Evolutionary conservation across 2,888 invertebrate genomes (phyloP).

Genomic region (Copidosoma aretas): DNA sequence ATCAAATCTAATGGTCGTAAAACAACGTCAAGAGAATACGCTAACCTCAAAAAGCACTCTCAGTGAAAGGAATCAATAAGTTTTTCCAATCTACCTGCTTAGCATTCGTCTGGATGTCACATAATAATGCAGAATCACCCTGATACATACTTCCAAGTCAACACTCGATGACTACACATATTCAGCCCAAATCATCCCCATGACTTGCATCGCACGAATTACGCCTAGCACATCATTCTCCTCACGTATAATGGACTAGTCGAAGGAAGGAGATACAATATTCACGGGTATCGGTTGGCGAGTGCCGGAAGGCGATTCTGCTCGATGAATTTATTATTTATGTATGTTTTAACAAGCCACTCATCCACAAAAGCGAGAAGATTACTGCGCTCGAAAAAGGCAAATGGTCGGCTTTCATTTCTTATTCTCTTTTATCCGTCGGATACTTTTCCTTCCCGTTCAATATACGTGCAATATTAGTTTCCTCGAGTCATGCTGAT

Average conservation of each 20-base stretch:
- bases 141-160: slow-evolving; percentile 48
- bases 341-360: slow-evolving; percentile 33
- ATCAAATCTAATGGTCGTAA: no score
- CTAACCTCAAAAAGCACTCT: no score
- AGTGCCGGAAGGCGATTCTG: slow-evolving; percentile 52
- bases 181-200: slow-evolving; percentile 54
- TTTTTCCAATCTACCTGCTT: slow-evolving; percentile 46
- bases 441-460: not conserved
- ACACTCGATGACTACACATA: slow-evolving; percentile 54
- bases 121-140: slow-evolving; percentile 55
- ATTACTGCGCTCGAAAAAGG: slow-evolving; percentile 16
- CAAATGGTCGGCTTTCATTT: slow-evolving; percentile 4
- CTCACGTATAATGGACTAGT: slow-evolving; percentile 37
- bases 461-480: not conserved
- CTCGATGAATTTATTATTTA: slow-evolving; percentile 44
- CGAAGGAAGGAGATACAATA: no score
- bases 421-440: slow-evolving; percentile 38
- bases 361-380: slow-evolving; percentile 39
- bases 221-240: slow-evolving; percentile 51
- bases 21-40: no score
- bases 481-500: slow-evolving; percentile 32
- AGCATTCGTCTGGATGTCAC: slow-evolving; percentile 41
- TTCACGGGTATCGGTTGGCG: not conserved
- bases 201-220: slow-evolving; percentile 60
- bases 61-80: no score